Conservation (phyloP, 2,113 vertebrate species). For the Melospiza georgiana region DNA sequence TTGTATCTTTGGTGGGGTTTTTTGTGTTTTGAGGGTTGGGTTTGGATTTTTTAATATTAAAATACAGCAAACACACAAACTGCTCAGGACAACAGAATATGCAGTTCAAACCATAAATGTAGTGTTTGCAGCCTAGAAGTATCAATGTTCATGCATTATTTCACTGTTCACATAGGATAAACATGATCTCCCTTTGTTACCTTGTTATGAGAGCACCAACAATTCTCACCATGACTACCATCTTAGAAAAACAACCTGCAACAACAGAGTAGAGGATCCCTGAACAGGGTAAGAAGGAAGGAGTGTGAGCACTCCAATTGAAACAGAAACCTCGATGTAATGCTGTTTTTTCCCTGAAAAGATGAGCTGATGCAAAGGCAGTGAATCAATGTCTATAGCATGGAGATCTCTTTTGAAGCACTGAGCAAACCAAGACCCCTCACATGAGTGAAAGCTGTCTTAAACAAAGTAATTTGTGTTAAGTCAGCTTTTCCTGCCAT, state of each 20-base stretch:
- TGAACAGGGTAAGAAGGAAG: background rate
- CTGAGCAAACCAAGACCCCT: background rate
- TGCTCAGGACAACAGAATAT: background rate
- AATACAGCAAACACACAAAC: background rate
- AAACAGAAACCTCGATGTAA: background rate
- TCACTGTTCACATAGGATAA: background rate
- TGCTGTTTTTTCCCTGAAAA: background rate
- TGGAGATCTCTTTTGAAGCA: background rate
- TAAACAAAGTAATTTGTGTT: background rate
- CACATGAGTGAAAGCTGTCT: background rate
- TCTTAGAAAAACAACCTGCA: background rate
- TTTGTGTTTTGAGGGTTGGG: rapidly evolving
- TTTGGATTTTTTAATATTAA: background rate
- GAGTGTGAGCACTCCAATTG: background rate
- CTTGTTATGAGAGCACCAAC: background rate
- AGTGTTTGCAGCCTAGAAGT: background rate
- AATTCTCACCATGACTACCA: background rate
- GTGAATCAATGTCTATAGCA: background rate
- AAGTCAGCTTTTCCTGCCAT: background rate
- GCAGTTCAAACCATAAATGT: background rate
- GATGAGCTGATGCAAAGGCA: background rate
- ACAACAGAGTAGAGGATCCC: background rate
- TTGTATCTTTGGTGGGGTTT: background rate
- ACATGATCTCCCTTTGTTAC: background rate
- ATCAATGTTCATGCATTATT: background rate